A percentile compares a stretch with the other conserved stretches of the same genome.
phyloP scores from a whole-genome alignment of 2,888 invertebrate genomes.

The Callimorpha dominula region DNA sequence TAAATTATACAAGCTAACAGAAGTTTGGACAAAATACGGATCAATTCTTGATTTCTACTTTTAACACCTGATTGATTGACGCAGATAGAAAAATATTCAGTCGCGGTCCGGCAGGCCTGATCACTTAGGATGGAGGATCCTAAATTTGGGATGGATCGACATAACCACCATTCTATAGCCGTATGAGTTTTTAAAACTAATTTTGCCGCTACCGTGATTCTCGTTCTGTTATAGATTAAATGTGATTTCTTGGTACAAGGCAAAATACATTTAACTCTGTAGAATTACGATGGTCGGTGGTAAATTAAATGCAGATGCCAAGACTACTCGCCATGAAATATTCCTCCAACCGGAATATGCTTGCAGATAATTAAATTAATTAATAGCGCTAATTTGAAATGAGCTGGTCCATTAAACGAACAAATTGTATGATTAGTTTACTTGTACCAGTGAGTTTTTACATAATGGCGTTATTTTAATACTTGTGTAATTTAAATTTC shows the following conservation, averaged over 20 bases:
- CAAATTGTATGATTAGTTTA: constrained; percentile 32
- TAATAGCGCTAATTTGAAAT: constrained; percentile 32
- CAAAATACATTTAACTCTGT: neutral
- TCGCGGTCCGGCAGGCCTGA: too few species aligned
- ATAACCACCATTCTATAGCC: too few species aligned
- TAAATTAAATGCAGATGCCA: constrained; percentile 12
- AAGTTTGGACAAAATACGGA: neutral
- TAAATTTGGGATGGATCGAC: too few species aligned
- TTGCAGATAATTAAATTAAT: constrained; percentile 32
- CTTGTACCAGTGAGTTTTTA: constrained; percentile 3
- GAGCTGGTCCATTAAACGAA: constrained; percentile 28
- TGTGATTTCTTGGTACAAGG: neutral
- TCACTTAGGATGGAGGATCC: too few species aligned
- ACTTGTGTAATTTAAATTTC: neutral
- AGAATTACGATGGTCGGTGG: neutral
- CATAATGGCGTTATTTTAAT: neutral
- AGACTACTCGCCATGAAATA: constrained; percentile 15
- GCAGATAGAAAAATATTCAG: too few species aligned
- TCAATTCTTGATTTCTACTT: too few species aligned
- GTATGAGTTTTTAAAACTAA: too few species aligned
- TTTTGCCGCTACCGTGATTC: too few species aligned
- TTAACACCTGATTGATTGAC: too few species aligned
- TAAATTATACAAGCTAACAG: neutral
- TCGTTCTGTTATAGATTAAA: too few species aligned
- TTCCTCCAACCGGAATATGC: constrained; percentile 23